These are phyloP conservation scores for Euura saliciscinereae DNA, from an alignment of 1,140 invertebrate species.

Conservation along the genomic window DNA sequence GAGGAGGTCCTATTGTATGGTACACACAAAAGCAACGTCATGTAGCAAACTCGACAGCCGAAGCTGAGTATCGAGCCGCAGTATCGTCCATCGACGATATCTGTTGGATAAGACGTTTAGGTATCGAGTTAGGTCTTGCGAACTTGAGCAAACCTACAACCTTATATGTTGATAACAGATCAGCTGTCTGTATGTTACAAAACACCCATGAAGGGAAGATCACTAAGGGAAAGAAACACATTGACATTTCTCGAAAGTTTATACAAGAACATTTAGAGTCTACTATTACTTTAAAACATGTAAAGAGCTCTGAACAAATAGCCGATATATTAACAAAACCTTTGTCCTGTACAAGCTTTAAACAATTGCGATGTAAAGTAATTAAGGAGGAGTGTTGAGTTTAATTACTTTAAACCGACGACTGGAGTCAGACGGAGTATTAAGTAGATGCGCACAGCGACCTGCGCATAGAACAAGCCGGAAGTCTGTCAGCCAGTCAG, in stretches of 20 bases:
- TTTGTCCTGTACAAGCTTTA: slow-evolving; percentile 11
- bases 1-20: slow-evolving; percentile 31
- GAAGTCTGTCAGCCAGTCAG: no score
- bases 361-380: slow-evolving; percentile 21
- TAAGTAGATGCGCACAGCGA: no score
- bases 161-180: slow-evolving; percentile 26
- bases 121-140: slow-evolving; percentile 20
- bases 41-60: slow-evolving; percentile 32
- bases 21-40: slow-evolving; percentile 29
- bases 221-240: slow-evolving; percentile 31
- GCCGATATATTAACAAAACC: slow-evolving; percentile 28
- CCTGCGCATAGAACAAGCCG: no score
- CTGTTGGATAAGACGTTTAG: slow-evolving; percentile 24
- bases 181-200: slow-evolving; percentile 30
- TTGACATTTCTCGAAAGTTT: slow-evolving; percentile 31
- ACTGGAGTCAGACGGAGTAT: no score
- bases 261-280: slow-evolving; percentile 29
- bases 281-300: slow-evolving; percentile 15
- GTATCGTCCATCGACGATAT: slow-evolving; percentile 28
- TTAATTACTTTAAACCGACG: no score
- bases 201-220: slow-evolving; percentile 31
- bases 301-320: slow-evolving; percentile 19
- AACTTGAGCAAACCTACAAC: slow-evolving; percentile 22
- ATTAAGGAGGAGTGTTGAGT: slow-evolving; percentile 23
- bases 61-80: slow-evolving; percentile 34